Evolutionary conservation across 2,113 vertebrate genomes (phyloP).

Genomic region (Megaleporinus macrocephalus): DNA sequence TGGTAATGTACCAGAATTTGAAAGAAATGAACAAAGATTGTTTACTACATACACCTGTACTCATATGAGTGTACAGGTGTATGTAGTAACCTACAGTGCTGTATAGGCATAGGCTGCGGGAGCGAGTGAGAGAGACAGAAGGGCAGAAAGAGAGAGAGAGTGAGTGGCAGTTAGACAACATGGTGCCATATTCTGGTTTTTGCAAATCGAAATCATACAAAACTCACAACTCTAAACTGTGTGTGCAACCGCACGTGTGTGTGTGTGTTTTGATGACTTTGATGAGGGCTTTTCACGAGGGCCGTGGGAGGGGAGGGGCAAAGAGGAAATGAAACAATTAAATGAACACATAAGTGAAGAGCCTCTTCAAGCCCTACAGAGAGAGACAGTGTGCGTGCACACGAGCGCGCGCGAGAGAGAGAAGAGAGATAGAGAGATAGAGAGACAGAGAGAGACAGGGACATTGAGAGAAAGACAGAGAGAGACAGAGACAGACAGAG

Average conservation of each 20-base stretch:
- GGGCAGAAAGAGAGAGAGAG: too few species aligned
- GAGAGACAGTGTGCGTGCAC: too few species aligned
- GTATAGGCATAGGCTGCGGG: too few species aligned
- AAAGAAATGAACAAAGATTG: too few species aligned
- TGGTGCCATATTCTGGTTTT: background rate
- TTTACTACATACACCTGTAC: too few species aligned
- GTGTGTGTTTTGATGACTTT: slow-evolving; percentile 24
- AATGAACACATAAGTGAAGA: slow-evolving; percentile 63
- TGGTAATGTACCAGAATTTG: too few species aligned
- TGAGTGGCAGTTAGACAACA: too few species aligned
- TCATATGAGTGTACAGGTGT: too few species aligned
- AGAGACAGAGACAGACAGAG: slow-evolving; percentile 9
- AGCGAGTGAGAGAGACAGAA: too few species aligned
- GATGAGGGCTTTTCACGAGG: slow-evolving; percentile 56
- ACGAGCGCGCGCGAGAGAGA: slow-evolving; percentile 44
- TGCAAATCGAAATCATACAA: background rate
- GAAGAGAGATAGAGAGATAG: slow-evolving; percentile 40
- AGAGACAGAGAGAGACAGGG: background rate
- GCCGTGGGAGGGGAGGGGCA: slow-evolving; percentile 51
- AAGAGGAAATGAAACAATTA: slow-evolving; percentile 69
- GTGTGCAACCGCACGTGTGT: background rate
- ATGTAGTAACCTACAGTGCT: too few species aligned
- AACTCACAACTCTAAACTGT: background rate
- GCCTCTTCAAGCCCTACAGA: slow-evolving; percentile 50
- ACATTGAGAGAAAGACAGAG: slow-evolving; percentile 13